Percentiles rank a stretch among this genome's conserved stretches.
These are phyloP conservation scores for Mareca penelope DNA, from an alignment of 2,797 vertebrate species.

Conservation along the genomic window DNA sequence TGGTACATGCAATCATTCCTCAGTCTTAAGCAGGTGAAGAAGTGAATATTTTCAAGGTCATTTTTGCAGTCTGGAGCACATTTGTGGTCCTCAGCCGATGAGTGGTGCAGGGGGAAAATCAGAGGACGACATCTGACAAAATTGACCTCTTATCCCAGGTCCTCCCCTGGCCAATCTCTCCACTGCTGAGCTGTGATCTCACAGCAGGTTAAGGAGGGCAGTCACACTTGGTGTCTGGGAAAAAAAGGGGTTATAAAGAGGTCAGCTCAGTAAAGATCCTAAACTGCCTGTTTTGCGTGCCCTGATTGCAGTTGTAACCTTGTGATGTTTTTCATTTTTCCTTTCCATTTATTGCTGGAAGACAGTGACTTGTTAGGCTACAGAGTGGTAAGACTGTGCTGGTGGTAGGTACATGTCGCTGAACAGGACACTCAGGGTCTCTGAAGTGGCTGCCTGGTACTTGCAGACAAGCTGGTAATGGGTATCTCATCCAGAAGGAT, in stretches of 20 bases:
- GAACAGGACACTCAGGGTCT: accelerated
- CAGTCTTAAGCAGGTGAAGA: neutral
- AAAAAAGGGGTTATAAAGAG: neutral
- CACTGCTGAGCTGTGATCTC: neutral
- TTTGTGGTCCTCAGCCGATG: neutral
- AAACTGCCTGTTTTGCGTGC: accelerated
- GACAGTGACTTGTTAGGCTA: neutral
- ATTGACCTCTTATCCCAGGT: neutral
- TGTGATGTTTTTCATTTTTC: accelerated
- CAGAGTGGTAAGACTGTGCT: accelerated
- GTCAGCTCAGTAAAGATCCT: neutral
- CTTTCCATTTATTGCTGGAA: neutral
- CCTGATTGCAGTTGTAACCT: accelerated
- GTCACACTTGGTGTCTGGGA: neutral
- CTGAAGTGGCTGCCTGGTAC: neutral
- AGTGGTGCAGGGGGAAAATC: neutral
- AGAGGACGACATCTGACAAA: neutral
- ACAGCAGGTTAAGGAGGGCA: too few species aligned
- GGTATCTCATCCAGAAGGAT: neutral
- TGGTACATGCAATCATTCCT: accelerated
- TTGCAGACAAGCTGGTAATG: neutral
- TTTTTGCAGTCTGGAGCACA: neutral
- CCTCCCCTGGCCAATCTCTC: neutral
- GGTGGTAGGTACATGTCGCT: neutral
- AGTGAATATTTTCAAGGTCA: neutral